phyloP scores from a whole-genome alignment of 2,797 vertebrate species.

The Sebastiscus albofasciatus region DNA sequence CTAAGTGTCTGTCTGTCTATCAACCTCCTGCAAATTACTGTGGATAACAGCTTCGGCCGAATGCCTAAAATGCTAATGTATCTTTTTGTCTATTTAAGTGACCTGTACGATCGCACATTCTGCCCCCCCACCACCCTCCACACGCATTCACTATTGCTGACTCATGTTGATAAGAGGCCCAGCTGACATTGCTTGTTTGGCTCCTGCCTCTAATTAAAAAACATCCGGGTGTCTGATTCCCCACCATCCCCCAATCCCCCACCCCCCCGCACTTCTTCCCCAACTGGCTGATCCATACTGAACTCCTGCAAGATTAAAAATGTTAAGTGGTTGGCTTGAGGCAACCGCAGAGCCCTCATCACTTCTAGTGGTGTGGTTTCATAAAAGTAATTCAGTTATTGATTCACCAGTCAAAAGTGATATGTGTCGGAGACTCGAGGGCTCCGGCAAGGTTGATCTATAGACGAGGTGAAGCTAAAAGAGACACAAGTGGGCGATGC shows the following conservation, averaged over 20 bases:
- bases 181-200: constrained; percentile 68
- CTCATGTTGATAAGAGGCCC: constrained; percentile 54
- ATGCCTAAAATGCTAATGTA: constrained; percentile 13
- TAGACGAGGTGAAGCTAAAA: constrained; percentile 36
- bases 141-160: constrained; percentile 41
- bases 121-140: background rate
- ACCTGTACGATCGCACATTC: constrained; percentile 1
- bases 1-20: background rate
- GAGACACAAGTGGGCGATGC: constrained; percentile 38
- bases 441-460: constrained; percentile 56
- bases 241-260: constrained; percentile 20
- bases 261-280: constrained; percentile 38
- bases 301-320: constrained; percentile 74
- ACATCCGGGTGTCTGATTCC: constrained; percentile 56
- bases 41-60: constrained; percentile 15
- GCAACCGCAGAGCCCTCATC: constrained; percentile 54
- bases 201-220: constrained; percentile 69
- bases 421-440: constrained; percentile 65
- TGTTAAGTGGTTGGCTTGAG: constrained; percentile 73
- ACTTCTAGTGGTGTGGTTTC: constrained; percentile 72
- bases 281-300: constrained; percentile 63
- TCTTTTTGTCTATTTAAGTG: constrained; percentile 25
- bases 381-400: constrained; percentile 79
- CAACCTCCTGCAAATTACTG: background rate
- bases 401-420: constrained; percentile 76